Evolutionary conservation across 92 coral and sea anemone genomes (phyloP).

Genomic region (Bergia sp.): DNA sequence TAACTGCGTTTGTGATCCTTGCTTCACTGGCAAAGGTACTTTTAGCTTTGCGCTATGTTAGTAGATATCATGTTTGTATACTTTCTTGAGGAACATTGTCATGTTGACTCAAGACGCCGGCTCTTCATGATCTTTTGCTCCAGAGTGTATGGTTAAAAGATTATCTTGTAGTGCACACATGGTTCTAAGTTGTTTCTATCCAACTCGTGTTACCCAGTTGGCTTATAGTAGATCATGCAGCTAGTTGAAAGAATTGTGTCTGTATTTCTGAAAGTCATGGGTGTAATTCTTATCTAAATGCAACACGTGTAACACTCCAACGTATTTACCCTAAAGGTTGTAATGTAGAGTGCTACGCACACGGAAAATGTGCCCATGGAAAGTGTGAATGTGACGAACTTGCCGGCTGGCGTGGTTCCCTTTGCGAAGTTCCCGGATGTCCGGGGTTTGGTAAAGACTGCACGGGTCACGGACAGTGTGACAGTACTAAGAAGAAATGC

Average conservation of each 20-base stretch:
- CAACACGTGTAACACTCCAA: background rate
- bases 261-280: too few relatives aligned
- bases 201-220: background rate
- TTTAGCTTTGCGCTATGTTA: background rate
- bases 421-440: slow-evolving; percentile 80
- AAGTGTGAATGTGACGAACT: slow-evolving; percentile 66
- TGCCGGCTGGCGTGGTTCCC: slow-evolving; percentile 72
- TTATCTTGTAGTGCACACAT: background rate
- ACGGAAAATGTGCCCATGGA: slow-evolving; percentile 63
- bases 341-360: slow-evolving; percentile 63
- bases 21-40: slow-evolving; percentile 60
- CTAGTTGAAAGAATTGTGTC: background rate
- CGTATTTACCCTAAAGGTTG: slow-evolving; percentile 34
- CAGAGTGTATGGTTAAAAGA: background rate
- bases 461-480: slow-evolving; percentile 72
- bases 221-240: background rate
- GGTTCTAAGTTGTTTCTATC: background rate
- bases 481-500: slow-evolving; percentile 68
- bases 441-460: slow-evolving; percentile 71
- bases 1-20: slow-evolving; percentile 64
- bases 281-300: too few relatives aligned
- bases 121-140: background rate
- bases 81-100: background rate
- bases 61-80: too few relatives aligned
- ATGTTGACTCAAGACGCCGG: background rate